These are phyloP conservation scores for Harpagifer antarcticus DNA, from an alignment of 2,797 vertebrate genomes.

Conservation along the genomic window DNA sequence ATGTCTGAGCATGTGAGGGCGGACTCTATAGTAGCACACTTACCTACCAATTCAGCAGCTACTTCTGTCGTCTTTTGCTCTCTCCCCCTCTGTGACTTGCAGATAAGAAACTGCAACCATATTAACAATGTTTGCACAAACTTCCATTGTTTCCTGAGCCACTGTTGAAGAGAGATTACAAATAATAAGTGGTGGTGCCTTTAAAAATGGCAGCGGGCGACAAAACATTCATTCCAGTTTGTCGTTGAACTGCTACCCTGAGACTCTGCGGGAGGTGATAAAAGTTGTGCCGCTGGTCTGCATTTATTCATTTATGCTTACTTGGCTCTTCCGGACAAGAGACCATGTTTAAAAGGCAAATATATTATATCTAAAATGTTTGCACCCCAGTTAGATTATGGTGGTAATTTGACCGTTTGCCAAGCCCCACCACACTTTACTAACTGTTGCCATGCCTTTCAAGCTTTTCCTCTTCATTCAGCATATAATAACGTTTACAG, in stretches of 20 bases:
- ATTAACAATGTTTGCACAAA: constrained; percentile 58
- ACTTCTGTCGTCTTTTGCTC: constrained; percentile 38
- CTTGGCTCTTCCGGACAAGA: constrained; percentile 34
- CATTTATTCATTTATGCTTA: constrained; percentile 52
- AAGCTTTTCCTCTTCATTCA: neutral
- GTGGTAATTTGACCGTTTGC: neutral
- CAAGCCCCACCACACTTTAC: neutral
- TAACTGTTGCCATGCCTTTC: neutral
- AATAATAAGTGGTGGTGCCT: constrained; percentile 69
- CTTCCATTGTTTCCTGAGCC: constrained; percentile 71
- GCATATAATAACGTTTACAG: neutral
- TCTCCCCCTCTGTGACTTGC: constrained; percentile 59
- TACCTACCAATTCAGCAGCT: constrained; percentile 50
- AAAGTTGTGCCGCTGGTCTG: constrained; percentile 52
- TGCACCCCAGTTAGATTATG: neutral
- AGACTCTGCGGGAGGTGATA: constrained; percentile 61
- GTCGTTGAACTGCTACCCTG: constrained; percentile 55
- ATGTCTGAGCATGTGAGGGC: constrained; percentile 19
- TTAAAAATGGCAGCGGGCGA: constrained; percentile 58
- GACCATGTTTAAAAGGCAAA: constrained; percentile 30
- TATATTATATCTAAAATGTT: constrained; percentile 27
- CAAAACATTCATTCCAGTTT: constrained; percentile 57
- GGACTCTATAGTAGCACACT: constrained; percentile 30
- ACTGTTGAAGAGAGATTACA: constrained; percentile 73
- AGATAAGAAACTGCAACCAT: constrained; percentile 71